phyloP scores from a whole-genome alignment of 2,113 vertebrate genomes.

The Engystomops pustulosus region DNA sequence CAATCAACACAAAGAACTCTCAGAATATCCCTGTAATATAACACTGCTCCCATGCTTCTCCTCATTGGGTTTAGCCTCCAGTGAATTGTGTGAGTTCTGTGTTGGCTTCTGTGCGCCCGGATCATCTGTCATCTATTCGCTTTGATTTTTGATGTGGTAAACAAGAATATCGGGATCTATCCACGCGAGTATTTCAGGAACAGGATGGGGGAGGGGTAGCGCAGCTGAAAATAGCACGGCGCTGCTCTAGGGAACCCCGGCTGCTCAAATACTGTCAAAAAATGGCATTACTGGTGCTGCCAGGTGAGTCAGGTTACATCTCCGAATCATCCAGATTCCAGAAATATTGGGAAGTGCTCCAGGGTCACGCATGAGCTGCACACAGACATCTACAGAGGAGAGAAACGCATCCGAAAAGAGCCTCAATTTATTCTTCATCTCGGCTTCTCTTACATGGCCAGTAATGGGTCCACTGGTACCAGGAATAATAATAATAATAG shows the following conservation, averaged over 20 bases:
- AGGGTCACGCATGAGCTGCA: not conserved
- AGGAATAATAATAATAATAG: not conserved
- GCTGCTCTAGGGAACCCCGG: not conserved
- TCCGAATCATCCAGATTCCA: conserved; percentile 18
- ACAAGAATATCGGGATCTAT: not conserved
- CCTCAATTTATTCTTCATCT: not conserved
- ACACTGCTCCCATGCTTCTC: too few species aligned
- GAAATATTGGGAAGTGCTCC: conserved; percentile 12
- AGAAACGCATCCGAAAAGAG: not conserved
- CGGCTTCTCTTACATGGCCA: not conserved
- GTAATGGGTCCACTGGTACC: not conserved
- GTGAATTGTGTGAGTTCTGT: too few species aligned
- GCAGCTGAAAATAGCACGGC: conserved; percentile 25
- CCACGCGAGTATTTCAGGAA: not conserved
- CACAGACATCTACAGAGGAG: not conserved
- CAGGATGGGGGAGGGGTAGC: not conserved
- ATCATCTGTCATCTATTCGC: not conserved
- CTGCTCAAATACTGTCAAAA: conserved; percentile 21
- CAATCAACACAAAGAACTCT: too few species aligned
- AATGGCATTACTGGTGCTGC: conserved; percentile 11
- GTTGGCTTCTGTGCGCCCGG: too few species aligned
- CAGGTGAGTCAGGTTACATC: conserved; percentile 34
- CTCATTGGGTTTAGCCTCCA: too few species aligned
- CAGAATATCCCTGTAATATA: too few species aligned
- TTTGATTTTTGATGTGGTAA: not conserved